Evolutionary conservation across 1,140 invertebrate genomes (phyloP).

Genomic region (Drosophila truncata): DNA sequence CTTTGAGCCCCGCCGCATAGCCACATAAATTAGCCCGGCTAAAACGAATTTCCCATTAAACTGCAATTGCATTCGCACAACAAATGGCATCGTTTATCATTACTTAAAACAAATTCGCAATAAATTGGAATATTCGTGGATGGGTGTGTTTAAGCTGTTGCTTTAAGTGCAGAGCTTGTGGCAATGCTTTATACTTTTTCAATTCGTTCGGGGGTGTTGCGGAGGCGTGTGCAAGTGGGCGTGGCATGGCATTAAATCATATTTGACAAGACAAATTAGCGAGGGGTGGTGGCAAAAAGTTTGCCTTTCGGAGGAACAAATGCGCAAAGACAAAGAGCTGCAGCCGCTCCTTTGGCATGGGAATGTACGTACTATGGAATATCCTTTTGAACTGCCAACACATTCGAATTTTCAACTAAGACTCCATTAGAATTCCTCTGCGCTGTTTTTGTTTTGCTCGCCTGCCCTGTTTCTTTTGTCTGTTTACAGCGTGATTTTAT

Average conservation of each 20-base stretch:
- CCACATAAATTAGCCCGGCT: not conserved
- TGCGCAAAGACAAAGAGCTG: constrained; percentile 19
- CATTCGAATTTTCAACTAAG: constrained; percentile 16
- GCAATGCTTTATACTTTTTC: constrained; percentile 19
- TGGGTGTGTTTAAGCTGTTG: not conserved
- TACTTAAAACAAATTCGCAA: constrained; percentile 51
- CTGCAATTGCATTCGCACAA: constrained; percentile 44
- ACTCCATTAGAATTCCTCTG: constrained; percentile 32
- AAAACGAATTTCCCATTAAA: constrained; percentile 9
- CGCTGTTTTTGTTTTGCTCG: constrained; percentile 15
- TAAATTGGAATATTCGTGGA: constrained; percentile 49
- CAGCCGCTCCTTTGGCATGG: not conserved
- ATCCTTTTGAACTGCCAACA: not conserved
- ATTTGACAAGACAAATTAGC: constrained; percentile 75
- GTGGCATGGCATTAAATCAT: constrained; percentile 61
- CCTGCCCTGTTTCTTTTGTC: constrained; percentile 52
- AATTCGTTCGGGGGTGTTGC: constrained; percentile 27
- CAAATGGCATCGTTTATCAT: constrained; percentile 63
- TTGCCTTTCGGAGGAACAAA: constrained; percentile 12
- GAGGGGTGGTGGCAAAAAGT: constrained; percentile 20
- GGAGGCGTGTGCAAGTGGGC: constrained; percentile 34
- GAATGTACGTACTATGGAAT: not conserved
- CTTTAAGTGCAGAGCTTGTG: constrained; percentile 32
- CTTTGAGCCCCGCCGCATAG: too few species aligned
- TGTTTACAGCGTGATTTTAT: constrained; percentile 74